Conservation (phyloP, 1,140 invertebrate species). For the Meteorus sp. region DNA sequence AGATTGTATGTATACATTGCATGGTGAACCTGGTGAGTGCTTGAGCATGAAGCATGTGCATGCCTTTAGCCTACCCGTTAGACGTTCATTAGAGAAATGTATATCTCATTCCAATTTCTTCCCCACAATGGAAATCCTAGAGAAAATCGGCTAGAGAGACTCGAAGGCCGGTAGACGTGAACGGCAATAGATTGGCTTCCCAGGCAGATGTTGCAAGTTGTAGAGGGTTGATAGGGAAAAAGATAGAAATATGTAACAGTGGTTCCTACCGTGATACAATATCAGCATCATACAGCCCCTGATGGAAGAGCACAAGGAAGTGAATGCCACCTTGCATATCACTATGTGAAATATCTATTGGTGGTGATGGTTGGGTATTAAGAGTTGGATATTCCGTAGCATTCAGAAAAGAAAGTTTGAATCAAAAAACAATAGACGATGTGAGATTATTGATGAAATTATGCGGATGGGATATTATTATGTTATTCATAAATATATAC, state of each 20-base stretch:
- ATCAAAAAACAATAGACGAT: not conserved
- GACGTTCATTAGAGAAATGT: conserved; percentile 39
- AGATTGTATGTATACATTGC: conserved; percentile 25
- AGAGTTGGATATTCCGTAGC: conserved; percentile 40
- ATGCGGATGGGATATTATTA: not conserved
- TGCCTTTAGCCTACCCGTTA: conserved; percentile 38
- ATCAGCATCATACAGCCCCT: conserved; percentile 29
- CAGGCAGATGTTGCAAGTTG: conserved; percentile 7
- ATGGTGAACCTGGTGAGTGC: conserved; percentile 30
- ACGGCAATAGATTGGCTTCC: no score
- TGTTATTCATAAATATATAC: not conserved
- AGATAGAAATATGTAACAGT: conserved; percentile 8
- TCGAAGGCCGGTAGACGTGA: conserved; percentile 24
- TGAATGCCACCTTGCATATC: conserved; percentile 19
- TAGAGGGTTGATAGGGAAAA: not conserved
- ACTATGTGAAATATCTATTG: conserved; percentile 42
- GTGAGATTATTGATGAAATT: conserved; percentile 6
- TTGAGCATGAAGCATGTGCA: conserved; percentile 44
- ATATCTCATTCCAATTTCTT: conserved; percentile 1
- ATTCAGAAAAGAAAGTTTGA: not conserved
- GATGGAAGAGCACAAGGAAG: conserved; percentile 25
- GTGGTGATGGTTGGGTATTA: conserved; percentile 55
- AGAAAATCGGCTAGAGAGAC: conserved; percentile 20
- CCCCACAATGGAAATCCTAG: conserved; percentile 16
- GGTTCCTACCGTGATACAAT: conserved; percentile 15